These are phyloP conservation scores for Parauchenoglanis punctatus DNA, from an alignment of 2,797 vertebrate genomes.

Conservation along the genomic window DNA sequence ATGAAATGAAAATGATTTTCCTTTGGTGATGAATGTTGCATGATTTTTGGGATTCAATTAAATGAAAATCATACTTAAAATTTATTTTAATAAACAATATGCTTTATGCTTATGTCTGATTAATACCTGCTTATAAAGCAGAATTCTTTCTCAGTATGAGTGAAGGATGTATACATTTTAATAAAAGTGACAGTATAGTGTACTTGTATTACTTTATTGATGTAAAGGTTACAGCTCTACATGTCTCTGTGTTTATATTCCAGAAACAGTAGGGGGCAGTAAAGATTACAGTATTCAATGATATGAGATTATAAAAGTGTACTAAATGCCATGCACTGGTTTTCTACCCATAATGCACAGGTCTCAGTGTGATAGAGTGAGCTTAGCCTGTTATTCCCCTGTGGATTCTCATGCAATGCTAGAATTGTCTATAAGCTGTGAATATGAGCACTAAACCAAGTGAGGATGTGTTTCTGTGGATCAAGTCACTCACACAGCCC, in stretches of 20 bases:
- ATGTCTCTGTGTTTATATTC: background rate
- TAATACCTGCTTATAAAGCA: background rate
- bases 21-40: no score
- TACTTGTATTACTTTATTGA: background rate
- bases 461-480: background rate
- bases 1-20: no score
- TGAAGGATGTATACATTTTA: background rate
- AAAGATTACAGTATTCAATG: conserved; percentile 35
- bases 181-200: background rate
- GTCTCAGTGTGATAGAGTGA: conserved; percentile 43
- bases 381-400: conserved; percentile 36
- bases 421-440: background rate
- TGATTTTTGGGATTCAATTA: background rate
- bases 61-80: background rate
- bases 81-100: background rate
- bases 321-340: background rate
- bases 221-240: background rate
- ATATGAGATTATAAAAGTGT: background rate
- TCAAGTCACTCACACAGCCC: background rate
- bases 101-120: no score
- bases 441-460: background rate
- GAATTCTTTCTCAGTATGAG: background rate
- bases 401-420: conserved; percentile 34
- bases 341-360: conserved; percentile 37
- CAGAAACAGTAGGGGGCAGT: conserved; percentile 53